phyloP scores from a whole-genome alignment of 2,113 vertebrate species.

The Mesitornis unicolor region DNA sequence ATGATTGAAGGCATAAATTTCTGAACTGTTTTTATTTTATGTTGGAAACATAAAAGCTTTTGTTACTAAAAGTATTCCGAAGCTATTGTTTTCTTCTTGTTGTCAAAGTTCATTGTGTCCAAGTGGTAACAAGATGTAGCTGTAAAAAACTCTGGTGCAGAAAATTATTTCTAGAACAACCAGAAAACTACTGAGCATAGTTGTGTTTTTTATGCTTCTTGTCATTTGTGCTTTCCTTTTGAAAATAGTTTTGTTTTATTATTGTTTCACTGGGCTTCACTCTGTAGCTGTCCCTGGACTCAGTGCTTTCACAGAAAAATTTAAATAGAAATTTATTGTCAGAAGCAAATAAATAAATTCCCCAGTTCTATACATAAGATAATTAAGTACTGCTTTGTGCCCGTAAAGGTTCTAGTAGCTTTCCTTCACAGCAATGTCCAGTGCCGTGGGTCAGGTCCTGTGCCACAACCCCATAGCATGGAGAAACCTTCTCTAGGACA shows the following conservation, averaged over 20 bases:
- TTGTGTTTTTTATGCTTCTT: not conserved
- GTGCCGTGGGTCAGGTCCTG: not conserved
- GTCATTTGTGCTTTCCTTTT: not conserved
- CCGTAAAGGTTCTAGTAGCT: not conserved
- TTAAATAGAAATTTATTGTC: not conserved
- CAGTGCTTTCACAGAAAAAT: not conserved
- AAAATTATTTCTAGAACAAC: not conserved
- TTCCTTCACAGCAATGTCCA: not conserved
- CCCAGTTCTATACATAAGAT: not conserved
- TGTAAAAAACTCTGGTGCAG: not conserved
- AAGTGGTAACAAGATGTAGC: not conserved
- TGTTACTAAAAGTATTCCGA: not conserved
- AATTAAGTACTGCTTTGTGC: not conserved
- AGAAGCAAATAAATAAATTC: not conserved
- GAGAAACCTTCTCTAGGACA: not conserved
- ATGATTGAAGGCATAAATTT: not conserved
- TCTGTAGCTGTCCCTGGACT: not conserved
- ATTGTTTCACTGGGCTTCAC: not conserved
- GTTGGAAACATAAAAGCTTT: not conserved
- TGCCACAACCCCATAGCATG: accelerated
- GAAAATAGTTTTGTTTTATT: not conserved
- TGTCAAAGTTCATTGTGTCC: not conserved
- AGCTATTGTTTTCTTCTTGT: not conserved
- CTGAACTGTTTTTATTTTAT: not conserved
- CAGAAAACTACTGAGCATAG: not conserved